phyloP scores from a whole-genome alignment of 2,113 vertebrate species.

The Agapornis roseicollis region DNA sequence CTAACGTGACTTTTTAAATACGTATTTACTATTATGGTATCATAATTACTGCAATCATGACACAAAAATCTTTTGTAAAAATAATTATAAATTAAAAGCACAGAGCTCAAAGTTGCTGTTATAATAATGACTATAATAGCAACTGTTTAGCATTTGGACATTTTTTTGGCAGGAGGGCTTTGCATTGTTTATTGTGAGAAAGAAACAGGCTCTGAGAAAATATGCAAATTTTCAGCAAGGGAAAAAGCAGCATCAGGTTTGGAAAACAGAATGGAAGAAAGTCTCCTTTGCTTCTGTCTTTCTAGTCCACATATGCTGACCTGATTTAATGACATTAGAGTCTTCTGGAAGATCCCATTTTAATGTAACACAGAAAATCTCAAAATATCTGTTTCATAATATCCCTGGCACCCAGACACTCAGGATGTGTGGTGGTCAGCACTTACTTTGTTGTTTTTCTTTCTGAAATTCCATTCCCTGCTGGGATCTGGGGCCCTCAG shows the following conservation, averaged over 20 bases:
- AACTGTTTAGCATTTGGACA: slow-evolving; percentile 77
- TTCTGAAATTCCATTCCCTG: neutral
- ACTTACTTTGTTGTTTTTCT: slow-evolving; percentile 15
- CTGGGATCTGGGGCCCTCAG: neutral
- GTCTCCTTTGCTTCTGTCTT: neutral
- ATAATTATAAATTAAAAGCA: slow-evolving; percentile 75
- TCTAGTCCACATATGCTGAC: neutral
- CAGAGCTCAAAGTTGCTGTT: slow-evolving; percentile 69
- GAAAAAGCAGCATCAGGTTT: slow-evolving; percentile 67
- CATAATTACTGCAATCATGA: slow-evolving; percentile 70
- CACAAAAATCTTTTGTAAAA: slow-evolving; percentile 71
- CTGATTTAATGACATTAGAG: neutral
- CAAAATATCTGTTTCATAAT: neutral
- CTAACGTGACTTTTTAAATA: slow-evolving; percentile 61
- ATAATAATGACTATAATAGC: slow-evolving; percentile 75
- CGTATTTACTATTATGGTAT: slow-evolving; percentile 59
- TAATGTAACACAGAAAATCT: neutral
- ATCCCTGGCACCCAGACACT: neutral
- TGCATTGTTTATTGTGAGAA: slow-evolving; percentile 82
- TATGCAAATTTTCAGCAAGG: slow-evolving; percentile 76
- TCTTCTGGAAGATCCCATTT: neutral
- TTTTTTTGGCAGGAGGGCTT: slow-evolving; percentile 77
- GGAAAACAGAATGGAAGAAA: slow-evolving; percentile 49
- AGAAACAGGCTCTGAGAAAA: slow-evolving; percentile 78
- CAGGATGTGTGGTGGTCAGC: neutral